Evolutionary conservation across 2,113 vertebrate genomes (phyloP).

Genomic region (Lepus americanus): DNA sequence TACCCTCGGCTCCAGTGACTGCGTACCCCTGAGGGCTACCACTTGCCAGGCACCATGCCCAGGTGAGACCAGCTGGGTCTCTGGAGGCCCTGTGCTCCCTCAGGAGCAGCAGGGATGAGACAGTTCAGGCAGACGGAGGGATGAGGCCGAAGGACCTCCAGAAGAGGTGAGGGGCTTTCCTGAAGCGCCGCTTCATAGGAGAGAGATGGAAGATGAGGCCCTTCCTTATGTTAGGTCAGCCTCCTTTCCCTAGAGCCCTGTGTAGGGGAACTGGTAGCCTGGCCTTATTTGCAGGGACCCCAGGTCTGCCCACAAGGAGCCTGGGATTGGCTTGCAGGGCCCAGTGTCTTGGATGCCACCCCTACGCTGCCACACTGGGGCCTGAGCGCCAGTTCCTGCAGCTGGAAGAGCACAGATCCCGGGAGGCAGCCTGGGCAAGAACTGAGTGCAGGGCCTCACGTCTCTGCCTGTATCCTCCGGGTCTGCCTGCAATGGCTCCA

Average conservation of each 20-base stretch:
- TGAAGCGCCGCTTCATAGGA: not conserved
- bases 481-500: not conserved
- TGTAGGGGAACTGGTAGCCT: not conserved
- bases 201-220: not conserved
- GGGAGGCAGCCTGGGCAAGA: not conserved
- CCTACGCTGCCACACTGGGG: not conserved
- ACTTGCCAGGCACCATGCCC: fast-evolving
- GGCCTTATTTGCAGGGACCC: not conserved
- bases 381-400: not conserved
- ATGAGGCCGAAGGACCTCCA: not conserved
- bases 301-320: not conserved
- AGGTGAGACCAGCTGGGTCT: not conserved
- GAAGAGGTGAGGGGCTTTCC: not conserved
- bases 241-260: not conserved
- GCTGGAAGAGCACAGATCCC: not conserved
- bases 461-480: not conserved
- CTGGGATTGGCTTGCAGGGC: not conserved
- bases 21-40: no score
- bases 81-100: not conserved
- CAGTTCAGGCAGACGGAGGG: not conserved
- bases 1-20: not conserved
- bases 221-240: not conserved
- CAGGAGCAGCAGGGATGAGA: not conserved
- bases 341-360: not conserved
- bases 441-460: not conserved